A percentile compares a stretch with the other conserved stretches of the same genome.
phyloP scores from a whole-genome alignment of 1,140 invertebrate species.

The Drosophila watanabei region DNA sequence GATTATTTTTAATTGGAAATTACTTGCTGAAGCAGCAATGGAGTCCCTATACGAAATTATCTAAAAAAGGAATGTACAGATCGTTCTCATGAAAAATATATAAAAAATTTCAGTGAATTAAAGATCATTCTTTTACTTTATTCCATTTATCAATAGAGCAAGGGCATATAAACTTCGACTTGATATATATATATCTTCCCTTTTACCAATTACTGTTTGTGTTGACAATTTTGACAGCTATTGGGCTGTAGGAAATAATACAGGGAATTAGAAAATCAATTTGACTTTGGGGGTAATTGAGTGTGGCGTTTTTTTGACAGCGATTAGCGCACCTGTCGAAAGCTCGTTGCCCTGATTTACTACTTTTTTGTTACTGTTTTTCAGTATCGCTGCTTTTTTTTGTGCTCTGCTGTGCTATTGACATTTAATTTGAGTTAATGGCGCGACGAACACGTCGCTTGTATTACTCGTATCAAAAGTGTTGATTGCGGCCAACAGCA shows the following conservation, averaged over 20 bases:
- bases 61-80: neutral
- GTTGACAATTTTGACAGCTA: conserved; percentile 36
- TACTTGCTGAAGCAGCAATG: neutral
- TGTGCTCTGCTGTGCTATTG: conserved; percentile 49
- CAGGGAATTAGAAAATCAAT: conserved; percentile 46
- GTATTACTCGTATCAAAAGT: conserved; percentile 46
- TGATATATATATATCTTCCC: conserved; percentile 3
- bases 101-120: neutral
- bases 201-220: neutral
- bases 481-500: conserved; percentile 31
- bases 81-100: neutral
- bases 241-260: conserved; percentile 26
- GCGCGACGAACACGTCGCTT: conserved; percentile 53
- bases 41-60: neutral
- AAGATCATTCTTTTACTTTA: neutral
- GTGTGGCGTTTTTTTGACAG: conserved; percentile 41
- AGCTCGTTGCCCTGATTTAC: conserved; percentile 18
- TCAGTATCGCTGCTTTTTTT: conserved; percentile 5
- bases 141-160: neutral
- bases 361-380: conserved; percentile 4
- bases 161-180: conserved; percentile 9
- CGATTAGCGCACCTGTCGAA: conserved; percentile 34
- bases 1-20: too few species aligned
- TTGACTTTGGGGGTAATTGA: conserved; percentile 46
- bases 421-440: conserved; percentile 80